Evolutionary conservation across 2,113 vertebrate genomes (phyloP), one percentile per base, ranked within the genome.

Genomic region (Ailurus styani): DNA sequence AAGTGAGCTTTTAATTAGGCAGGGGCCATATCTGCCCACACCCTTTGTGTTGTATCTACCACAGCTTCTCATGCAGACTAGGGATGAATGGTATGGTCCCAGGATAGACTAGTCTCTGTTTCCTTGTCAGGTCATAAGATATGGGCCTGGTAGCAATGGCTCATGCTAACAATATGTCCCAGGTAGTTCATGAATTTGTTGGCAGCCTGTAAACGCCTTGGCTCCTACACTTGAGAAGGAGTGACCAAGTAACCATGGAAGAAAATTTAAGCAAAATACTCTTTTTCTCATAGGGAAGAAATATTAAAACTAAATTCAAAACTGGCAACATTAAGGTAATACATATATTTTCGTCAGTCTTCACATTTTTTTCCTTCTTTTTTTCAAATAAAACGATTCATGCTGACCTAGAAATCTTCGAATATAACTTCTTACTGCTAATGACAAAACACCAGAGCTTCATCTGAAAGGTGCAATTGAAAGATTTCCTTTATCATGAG

Each of bases 401-500:
- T n/a, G 47, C 73, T 62, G 60, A 90, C 83, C 70, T 21, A 96
- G 90, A 96, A 87, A 90, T 90, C 73, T 73, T 95, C 73, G 55
- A 83, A 31, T 77, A 50, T 55, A 75, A 54, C 77, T 94, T 70
- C 18, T 18, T 23, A 81, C 11, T 9, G 14, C 54, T 97, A 87
- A 95, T 92, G 96, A 79, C 50, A 82, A 96, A 87, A 90, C 50
- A 54, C 13, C 62, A 87, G 1, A 37, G 72, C 66, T 91, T 83
- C 45, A 88, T 60, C 91, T 70, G 79, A 86, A 96, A 97, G 93
- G 86, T 62, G 34, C 81, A 89, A 93, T 73, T 73, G 91, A 89
- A 89, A 96, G 93, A 62, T 90, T 97, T 88, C 68, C 81, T 98
- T 95, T 94, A 85, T 95, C 82, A 47, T 11, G 54, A 52, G 86